These are phyloP conservation scores for Anoplopoma fimbria DNA, from an alignment of 2,113 vertebrate genomes.

Conservation along the genomic window DNA sequence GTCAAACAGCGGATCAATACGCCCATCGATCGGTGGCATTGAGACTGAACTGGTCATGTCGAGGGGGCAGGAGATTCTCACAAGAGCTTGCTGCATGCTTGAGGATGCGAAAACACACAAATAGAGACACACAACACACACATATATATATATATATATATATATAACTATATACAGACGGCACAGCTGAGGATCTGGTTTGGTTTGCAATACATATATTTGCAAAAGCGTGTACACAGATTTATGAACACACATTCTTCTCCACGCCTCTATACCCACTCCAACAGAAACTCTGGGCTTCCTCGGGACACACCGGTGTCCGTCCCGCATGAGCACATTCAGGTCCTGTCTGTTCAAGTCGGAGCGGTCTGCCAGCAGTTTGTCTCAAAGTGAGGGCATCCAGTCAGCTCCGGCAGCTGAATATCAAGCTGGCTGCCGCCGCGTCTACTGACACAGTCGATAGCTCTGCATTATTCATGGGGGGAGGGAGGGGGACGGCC, in stretches of 20 bases:
- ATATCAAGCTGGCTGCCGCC: constrained; percentile 76
- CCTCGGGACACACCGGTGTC: constrained; percentile 19
- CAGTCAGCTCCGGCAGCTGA: constrained; percentile 75
- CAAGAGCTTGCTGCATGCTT: constrained; percentile 53
- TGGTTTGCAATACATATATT: constrained; percentile 32
- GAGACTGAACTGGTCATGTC: constrained; percentile 77
- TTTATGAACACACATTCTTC: background rate
- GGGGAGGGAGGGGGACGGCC: background rate
- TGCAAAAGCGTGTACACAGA: constrained; percentile 17
- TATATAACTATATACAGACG: background rate
- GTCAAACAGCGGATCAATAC: constrained; percentile 78
- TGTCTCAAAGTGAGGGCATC: constrained; percentile 80
- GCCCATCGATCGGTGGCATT: constrained; percentile 75
- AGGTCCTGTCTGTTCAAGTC: constrained; percentile 67
- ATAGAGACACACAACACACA: background rate
- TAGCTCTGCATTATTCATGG: constrained; percentile 83
- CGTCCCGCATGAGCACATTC: constrained; percentile 58
- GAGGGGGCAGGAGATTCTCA: constrained; percentile 75
- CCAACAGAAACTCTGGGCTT: background rate
- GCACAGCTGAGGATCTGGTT: constrained; percentile 1
- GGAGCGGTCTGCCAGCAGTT: constrained; percentile 73
- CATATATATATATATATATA: background rate
- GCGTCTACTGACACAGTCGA: constrained; percentile 80
- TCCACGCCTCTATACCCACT: constrained; percentile 25
- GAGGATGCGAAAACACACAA: constrained; percentile 23